These are phyloP conservation scores for Hybognathus amarus DNA, from an alignment of 2,797 vertebrate genomes.

Conservation along the genomic window DNA sequence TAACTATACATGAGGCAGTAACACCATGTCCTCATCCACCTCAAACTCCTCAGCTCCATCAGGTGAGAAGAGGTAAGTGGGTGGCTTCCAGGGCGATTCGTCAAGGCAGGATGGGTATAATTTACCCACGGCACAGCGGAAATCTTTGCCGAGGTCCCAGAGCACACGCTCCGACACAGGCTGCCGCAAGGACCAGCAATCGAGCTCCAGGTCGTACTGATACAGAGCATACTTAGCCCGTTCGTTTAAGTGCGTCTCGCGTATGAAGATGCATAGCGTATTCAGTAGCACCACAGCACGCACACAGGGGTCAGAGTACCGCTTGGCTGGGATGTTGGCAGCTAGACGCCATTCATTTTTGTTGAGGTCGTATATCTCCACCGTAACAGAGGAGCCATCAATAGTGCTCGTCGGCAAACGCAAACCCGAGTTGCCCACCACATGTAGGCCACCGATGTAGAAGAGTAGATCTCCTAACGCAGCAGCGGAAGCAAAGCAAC, in stretches of 20 bases:
- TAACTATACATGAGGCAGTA: slow-evolving; percentile 90
- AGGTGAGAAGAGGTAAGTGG: slow-evolving; percentile 92
- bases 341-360: slow-evolving; percentile 95
- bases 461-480: slow-evolving; percentile 94
- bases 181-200: slow-evolving; percentile 92
- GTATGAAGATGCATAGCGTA: slow-evolving; percentile 92
- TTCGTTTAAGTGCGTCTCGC: slow-evolving; percentile 95
- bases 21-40: slow-evolving; percentile 91
- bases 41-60: slow-evolving; percentile 93
- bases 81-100: slow-evolving; percentile 97
- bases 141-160: slow-evolving; percentile 96
- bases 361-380: slow-evolving; percentile 94
- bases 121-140: slow-evolving; percentile 95
- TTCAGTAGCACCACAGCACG: slow-evolving; percentile 92
- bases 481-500: slow-evolving; percentile 93
- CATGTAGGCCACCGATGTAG: slow-evolving; percentile 94
- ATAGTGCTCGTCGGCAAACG: slow-evolving; percentile 89
- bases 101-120: slow-evolving; percentile 97
- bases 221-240: slow-evolving; percentile 95
- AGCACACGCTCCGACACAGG: slow-evolving; percentile 94
- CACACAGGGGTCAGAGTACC: slow-evolving; percentile 92
- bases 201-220: slow-evolving; percentile 90
- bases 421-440: slow-evolving; percentile 89
- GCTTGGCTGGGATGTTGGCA: slow-evolving; percentile 94
- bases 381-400: slow-evolving; percentile 90